Evolutionary conservation across 2,113 vertebrate genomes (phyloP).

Genomic region (Peromyscus californicus): DNA sequence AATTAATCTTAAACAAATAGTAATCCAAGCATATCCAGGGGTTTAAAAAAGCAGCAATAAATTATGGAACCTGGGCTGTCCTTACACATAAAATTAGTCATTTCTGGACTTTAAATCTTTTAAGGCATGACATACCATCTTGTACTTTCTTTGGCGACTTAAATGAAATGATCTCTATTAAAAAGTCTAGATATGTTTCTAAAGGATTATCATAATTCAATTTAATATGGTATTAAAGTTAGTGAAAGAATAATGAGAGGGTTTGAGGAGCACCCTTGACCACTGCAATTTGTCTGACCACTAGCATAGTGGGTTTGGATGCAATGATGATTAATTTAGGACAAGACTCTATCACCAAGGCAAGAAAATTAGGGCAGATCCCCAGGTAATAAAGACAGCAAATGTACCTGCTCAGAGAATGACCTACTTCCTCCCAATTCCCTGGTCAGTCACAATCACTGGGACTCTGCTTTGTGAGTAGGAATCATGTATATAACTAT

Average conservation of each 20-base stretch:
- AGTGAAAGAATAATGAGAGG: background rate
- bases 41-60: background rate
- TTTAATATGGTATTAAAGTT: background rate
- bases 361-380: slow-evolving; percentile 65
- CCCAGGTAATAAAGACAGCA: slow-evolving; percentile 57
- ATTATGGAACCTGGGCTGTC: background rate
- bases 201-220: background rate
- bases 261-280: background rate
- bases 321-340: slow-evolving; percentile 60
- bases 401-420: slow-evolving; percentile 35
- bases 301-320: background rate
- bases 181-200: background rate
- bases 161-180: background rate
- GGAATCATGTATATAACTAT: background rate
- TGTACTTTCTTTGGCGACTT: background rate
- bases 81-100: background rate
- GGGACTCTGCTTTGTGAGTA: background rate
- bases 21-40: background rate
- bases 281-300: background rate
- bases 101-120: background rate
- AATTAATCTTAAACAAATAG: background rate
- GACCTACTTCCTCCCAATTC: slow-evolving; percentile 50
- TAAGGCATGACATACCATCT: background rate
- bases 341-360: slow-evolving; percentile 42
- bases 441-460: background rate